Percentiles rank a stretch among this genome's conserved stretches.
Evolutionary conservation across 1,140 invertebrate species (phyloP).

Genomic region (Eubasilissa regina): DNA sequence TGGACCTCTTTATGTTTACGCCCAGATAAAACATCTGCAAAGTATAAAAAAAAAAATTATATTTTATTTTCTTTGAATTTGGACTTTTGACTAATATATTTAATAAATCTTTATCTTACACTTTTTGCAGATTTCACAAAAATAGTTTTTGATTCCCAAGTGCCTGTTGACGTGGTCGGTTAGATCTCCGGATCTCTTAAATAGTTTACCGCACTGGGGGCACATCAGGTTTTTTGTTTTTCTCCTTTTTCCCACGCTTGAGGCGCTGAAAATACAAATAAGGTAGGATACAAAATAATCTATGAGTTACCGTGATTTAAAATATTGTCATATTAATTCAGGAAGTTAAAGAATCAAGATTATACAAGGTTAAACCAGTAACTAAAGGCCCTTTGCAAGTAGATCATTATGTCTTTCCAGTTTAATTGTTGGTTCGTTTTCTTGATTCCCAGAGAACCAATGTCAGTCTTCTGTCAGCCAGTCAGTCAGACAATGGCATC

Average conservation of each 20-base stretch:
- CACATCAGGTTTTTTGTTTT: constrained; percentile 30
- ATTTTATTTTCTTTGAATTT: too few species aligned
- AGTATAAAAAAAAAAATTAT: not conserved
- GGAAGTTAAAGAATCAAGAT: too few species aligned
- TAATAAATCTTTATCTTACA: constrained; percentile 23
- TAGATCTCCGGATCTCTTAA: not conserved
- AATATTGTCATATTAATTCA: not conserved
- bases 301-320: not conserved
- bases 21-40: constrained; percentile 9
- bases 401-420: too few species aligned
- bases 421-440: too few species aligned
- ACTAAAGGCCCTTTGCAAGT: too few species aligned
- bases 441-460: too few species aligned
- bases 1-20: constrained; percentile 31
- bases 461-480: too few species aligned
- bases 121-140: constrained; percentile 42
- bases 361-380: too few species aligned
- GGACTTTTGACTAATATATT: not conserved
- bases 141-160: constrained; percentile 42
- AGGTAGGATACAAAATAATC: not conserved
- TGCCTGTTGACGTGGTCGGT: constrained; percentile 46
- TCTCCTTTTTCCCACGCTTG: constrained; percentile 20
- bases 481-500: too few species aligned
- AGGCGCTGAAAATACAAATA: constrained; percentile 16
- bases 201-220: constrained; percentile 33